Percentiles rank a stretch among this genome's conserved stretches.
These are phyloP conservation scores for Trichonephila clavata DNA, from an alignment of 1,140 invertebrate species.

Conservation along the genomic window DNA sequence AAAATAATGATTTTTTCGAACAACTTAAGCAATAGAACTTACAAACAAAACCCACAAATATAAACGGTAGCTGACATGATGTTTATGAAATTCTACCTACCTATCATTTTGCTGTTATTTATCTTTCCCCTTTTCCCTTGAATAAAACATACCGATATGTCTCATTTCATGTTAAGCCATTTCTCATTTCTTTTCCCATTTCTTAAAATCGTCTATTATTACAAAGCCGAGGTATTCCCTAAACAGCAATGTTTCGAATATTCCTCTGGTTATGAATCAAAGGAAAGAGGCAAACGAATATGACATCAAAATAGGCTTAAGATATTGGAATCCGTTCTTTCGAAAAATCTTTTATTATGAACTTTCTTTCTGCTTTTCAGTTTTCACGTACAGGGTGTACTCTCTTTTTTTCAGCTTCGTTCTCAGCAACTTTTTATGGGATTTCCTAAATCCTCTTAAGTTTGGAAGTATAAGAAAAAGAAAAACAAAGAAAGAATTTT, in stretches of 20 bases:
- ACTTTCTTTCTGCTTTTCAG: neutral
- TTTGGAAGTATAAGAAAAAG: neutral
- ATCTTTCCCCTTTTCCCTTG: neutral
- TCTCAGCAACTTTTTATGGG: conserved; percentile 1
- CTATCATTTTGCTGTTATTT: neutral
- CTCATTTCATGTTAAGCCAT: neutral
- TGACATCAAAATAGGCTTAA: conserved; percentile 32
- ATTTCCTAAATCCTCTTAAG: conserved; percentile 29
- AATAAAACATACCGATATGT: neutral
- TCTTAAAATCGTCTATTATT: neutral
- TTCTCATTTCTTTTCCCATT: neutral
- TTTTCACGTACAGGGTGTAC: neutral
- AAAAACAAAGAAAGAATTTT: conserved; percentile 4
- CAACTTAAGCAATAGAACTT: too few relatives aligned
- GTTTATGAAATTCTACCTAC: neutral
- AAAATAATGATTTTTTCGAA: too few relatives aligned
- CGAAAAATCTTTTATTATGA: conserved; percentile 1
- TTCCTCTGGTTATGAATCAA: conserved; percentile 21
- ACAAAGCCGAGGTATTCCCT: neutral
- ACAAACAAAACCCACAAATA: too few relatives aligned
- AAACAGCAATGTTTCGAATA: conserved; percentile 24
- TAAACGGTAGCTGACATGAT: neutral
- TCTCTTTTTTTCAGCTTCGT: neutral
- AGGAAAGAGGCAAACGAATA: neutral
- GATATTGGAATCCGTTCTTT: conserved; percentile 36